These are phyloP conservation scores for Drosophila eugracilis DNA, from an alignment of 1,140 invertebrate species.

Conservation along the genomic window DNA sequence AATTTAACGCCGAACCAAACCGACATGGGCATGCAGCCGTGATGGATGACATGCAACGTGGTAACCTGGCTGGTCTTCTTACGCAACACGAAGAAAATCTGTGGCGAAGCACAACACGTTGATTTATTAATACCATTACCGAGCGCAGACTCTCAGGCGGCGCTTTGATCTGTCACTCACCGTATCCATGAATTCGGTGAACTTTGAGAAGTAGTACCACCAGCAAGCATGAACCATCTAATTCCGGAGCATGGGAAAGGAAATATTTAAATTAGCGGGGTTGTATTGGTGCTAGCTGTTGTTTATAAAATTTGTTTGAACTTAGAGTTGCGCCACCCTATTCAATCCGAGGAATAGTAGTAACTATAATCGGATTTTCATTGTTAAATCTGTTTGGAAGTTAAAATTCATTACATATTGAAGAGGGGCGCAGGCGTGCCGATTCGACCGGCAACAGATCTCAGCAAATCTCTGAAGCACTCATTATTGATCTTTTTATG, in stretches of 20 bases:
- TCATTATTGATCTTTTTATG: constrained; percentile 9
- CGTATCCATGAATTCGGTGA: constrained; percentile 98
- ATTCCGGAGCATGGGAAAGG: constrained; percentile 9
- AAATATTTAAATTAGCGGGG: constrained; percentile 32
- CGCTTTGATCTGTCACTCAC: constrained; percentile 87
- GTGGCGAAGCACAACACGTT: constrained; percentile 72
- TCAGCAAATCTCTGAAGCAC: constrained; percentile 4
- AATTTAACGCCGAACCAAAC: constrained; percentile 99
- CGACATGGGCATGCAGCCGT: constrained; percentile 97
- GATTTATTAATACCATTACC: constrained; percentile 36
- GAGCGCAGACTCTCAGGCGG: background rate
- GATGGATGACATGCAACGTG: constrained; percentile 97
- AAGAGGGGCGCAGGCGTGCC: constrained; percentile 8
- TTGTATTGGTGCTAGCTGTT: background rate
- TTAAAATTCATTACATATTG: background rate
- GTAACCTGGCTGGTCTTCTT: constrained; percentile 97
- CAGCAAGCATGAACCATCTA: constrained; percentile 96
- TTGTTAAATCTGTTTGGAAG: too few relatives aligned
- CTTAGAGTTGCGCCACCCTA: constrained; percentile 7
- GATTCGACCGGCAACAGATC: constrained; percentile 19
- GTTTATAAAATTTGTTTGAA: constrained; percentile 16
- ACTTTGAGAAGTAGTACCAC: constrained; percentile 99
- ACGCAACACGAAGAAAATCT: constrained; percentile 96
- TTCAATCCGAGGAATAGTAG: background rate
- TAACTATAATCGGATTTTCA: background rate